phyloP scores from a whole-genome alignment of 2,797 vertebrate species.

The Pangasius sanitwongsei region DNA sequence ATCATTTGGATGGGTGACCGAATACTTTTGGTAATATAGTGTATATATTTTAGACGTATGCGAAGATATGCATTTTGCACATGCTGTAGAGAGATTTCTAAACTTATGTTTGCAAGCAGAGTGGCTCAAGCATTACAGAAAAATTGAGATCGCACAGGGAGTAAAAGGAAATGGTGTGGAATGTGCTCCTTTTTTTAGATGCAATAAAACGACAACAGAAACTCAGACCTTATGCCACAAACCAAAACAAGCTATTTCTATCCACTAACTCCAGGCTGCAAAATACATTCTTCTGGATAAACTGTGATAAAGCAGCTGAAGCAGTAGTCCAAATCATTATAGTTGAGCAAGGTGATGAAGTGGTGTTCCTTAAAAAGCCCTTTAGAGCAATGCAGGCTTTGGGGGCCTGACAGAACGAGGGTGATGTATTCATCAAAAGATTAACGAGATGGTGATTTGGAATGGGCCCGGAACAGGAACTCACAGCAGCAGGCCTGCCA shows the following conservation, averaged over 20 bases:
- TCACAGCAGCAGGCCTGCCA: slow-evolving; percentile 40
- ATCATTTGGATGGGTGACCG: too few relatives aligned
- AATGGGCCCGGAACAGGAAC: slow-evolving; percentile 51
- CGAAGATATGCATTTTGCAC: neutral
- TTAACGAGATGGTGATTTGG: slow-evolving; percentile 59
- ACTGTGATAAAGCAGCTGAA: slow-evolving; percentile 40
- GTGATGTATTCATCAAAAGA: slow-evolving; percentile 57
- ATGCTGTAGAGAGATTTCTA: neutral
- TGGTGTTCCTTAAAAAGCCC: slow-evolving; percentile 40
- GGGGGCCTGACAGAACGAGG: slow-evolving; percentile 39
- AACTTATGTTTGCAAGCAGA: neutral
- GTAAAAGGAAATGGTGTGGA: slow-evolving; percentile 34
- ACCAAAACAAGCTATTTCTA: slow-evolving; percentile 37
- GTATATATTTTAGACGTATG: neutral
- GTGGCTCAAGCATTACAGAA: neutral
- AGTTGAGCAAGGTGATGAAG: slow-evolving; percentile 46
- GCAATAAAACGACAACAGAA: slow-evolving; percentile 30
- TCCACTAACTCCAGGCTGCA: slow-evolving; percentile 23
- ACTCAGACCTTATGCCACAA: slow-evolving; percentile 24
- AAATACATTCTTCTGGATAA: slow-evolving; percentile 37
- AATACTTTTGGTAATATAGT: too few relatives aligned
- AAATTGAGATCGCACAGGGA: neutral
- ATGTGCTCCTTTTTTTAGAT: slow-evolving; percentile 38
- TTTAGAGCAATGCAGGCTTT: slow-evolving; percentile 34
- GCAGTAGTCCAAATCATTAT: slow-evolving; percentile 39